Evolutionary conservation across 1,140 invertebrate species (phyloP).

Genomic region (Saxidomus purpurata): DNA sequence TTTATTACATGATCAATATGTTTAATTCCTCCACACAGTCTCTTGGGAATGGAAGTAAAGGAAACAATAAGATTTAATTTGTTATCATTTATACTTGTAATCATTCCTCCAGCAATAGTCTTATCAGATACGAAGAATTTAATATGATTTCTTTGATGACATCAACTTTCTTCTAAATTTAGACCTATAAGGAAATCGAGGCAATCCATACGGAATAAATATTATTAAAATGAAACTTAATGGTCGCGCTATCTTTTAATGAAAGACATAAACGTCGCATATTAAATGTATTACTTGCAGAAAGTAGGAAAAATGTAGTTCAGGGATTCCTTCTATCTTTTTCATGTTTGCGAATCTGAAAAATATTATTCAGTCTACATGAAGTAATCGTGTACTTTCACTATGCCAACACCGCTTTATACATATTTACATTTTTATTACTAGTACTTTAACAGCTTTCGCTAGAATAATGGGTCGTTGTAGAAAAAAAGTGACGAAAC

Average conservation of each 20-base stretch:
- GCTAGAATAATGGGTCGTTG: too few species aligned
- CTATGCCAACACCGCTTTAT: too few species aligned
- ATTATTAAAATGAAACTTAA: slow-evolving; percentile 17
- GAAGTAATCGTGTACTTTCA: too few species aligned
- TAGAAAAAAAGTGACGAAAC: too few species aligned
- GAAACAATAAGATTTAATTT: slow-evolving; percentile 2
- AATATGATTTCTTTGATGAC: slow-evolving; percentile 14
- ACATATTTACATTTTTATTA: too few species aligned
- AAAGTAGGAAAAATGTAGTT: not conserved
- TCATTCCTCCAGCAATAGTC: not conserved
- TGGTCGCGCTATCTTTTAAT: not conserved
- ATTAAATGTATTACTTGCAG: not conserved
- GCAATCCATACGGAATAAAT: not conserved
- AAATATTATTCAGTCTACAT: too few species aligned
- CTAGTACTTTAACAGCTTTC: too few species aligned
- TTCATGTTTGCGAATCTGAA: not conserved
- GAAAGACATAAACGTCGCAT: not conserved
- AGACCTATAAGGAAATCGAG: not conserved
- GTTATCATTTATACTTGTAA: slow-evolving; percentile 6
- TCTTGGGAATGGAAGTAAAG: not conserved
- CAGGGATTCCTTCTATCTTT: not conserved
- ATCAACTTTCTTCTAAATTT: not conserved
- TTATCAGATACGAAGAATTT: not conserved
- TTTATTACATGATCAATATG: not conserved
- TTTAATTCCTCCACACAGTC: not conserved